Base-by-base conservation (phyloP, 2,113 vertebrate species). In the Dissostichus mawsoni region DNA sequence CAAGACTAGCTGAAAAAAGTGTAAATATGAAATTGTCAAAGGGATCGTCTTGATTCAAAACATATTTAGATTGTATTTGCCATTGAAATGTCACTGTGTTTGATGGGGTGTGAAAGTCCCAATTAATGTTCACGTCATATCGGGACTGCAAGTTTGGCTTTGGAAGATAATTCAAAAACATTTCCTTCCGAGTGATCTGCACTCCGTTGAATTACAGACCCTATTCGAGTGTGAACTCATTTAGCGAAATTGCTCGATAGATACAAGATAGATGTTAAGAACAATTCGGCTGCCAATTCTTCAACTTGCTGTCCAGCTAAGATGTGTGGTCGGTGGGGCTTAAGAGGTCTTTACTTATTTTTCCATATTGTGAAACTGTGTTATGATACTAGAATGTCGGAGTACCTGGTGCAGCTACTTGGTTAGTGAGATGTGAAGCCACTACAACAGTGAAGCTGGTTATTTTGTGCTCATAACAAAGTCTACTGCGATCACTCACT, bases 361-460 rank as follows among this genome's bases (percentile, higher is more conserved):
- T 93, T 92, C 90, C 92, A 93, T 91, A 92, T 93, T 93, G 92
- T 93, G 91, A 93, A 93, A 93, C 87, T 90, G 76, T 92, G 65
- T 63, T 78, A 64, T 78, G 33, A 87, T 81, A 77, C 20, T 65
- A 84, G 74, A 84, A 82, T 81, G 85, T 77, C 55, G 44, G 76
- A 75, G 80, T 58, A 62, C 41, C 66, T 16, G 11, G 69, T 89
- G 91, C 83, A 91, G 87, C 85, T 84, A 87, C 56, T 81, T 62
- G 76, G 51, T 88, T 82, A 41, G 78, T 74, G 65, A 70, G 76
- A 84, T 81, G 51, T 81, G 74, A 91, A 75, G 78, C 88, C 88
- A 91, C 89, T 87, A 74, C 45, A 76, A 50, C 81, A 45, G 50
- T 71, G 76, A 81, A 55, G 70, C 69, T 74, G 61, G 57, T 81